phyloP scores from a whole-genome alignment of 35 echinoderm and acorn worm species.

The Strongylocentrotus purpuratus region DNA sequence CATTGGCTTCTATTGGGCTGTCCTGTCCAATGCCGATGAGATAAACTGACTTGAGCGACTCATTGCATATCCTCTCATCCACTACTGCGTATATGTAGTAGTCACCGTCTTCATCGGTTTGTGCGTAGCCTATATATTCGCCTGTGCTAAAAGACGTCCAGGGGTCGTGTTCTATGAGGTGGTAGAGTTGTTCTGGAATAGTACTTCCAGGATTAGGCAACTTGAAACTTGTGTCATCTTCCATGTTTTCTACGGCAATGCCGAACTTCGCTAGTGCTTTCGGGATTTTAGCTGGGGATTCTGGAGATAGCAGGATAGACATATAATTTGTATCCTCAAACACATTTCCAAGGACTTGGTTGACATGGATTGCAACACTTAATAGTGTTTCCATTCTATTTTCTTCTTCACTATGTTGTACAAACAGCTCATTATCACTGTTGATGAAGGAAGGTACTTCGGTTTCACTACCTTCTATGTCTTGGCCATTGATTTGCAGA shows the following conservation, averaged over 20 bases:
- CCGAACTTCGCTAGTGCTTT: not conserved
- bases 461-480: too few relatives aligned
- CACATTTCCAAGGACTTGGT: not conserved
- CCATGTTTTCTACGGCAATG: not conserved
- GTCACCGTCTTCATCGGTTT: not conserved
- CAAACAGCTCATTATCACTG: too few relatives aligned
- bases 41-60: not conserved
- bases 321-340: not conserved
- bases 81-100: not conserved
- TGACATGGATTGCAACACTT: constrained; percentile 7
- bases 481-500: too few relatives aligned
- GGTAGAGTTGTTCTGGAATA: constrained; percentile 43
- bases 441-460: too few relatives aligned
- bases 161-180: constrained; percentile 61
- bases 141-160: constrained; percentile 25
- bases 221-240: not conserved
- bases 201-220: constrained; percentile 4
- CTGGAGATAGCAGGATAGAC: not conserved
- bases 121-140: constrained; percentile 49
- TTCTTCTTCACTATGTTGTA: not conserved
- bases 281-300: not conserved
- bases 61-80: not conserved
- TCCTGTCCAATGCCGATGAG: constrained; percentile 42
- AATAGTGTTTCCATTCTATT: constrained; percentile 8
- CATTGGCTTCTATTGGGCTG: constrained; percentile 40